A percentile compares a stretch with the other conserved stretches of the same genome.
phyloP scores from a whole-genome alignment of 2,888 invertebrate genomes.

The Sicus ferrugineus region DNA sequence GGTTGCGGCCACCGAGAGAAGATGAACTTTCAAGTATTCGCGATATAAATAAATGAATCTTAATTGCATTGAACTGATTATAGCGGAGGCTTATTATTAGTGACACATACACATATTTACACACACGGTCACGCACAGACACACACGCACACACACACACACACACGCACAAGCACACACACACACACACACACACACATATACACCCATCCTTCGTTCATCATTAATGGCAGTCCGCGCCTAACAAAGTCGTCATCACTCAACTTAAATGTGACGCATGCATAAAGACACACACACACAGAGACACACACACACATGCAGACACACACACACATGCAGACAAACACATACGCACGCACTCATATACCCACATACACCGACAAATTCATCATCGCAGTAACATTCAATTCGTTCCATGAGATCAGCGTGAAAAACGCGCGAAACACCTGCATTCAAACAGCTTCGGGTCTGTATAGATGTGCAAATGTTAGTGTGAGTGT shows the following conservation, averaged over 20 bases:
- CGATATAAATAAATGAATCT: neutral
- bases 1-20: neutral
- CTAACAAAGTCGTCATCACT: neutral
- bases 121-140: neutral
- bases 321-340: neutral
- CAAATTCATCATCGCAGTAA: neutral
- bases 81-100: too few relatives aligned
- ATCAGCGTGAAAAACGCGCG: too few relatives aligned
- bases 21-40: neutral
- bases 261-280: neutral
- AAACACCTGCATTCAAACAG: too few relatives aligned
- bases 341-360: neutral
- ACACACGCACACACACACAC: slow-evolving; percentile 13
- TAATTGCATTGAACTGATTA: neutral
- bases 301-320: neutral
- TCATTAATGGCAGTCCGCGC: neutral
- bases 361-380: neutral
- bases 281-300: neutral
- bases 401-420: too few relatives aligned
- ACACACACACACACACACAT: neutral
- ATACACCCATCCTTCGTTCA: slow-evolving; percentile 22
- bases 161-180: slow-evolving; percentile 11
- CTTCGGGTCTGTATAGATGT: too few relatives aligned
- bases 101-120: neutral
- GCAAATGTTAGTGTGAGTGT: neutral